Evolutionary conservation across 1,140 invertebrate genomes (phyloP), one percentile per base, ranked within the genome.

Genomic region (Leptonema lineaticorne): DNA sequence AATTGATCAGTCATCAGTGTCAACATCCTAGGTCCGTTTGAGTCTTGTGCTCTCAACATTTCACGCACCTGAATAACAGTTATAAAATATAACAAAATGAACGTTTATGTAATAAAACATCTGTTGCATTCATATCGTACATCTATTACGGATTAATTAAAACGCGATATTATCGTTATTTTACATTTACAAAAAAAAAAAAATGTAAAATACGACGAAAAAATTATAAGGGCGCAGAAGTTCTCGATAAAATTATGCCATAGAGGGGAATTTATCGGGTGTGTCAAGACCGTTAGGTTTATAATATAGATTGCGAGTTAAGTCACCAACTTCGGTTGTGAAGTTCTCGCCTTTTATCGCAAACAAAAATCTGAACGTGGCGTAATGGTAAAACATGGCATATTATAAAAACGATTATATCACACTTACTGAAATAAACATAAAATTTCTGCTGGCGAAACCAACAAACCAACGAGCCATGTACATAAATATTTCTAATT

Each of bases 1-100:
- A 94, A 94, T 85, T 94, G 92, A 80, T 94, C 91, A n/a, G 92
- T 94, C 77, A 94, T 94, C 67, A 93, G 81, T 67, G 90, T 90
- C 59, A 94, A 80, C 91, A 94, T 93, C 69, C 92, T 80, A 63
- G 92, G 89, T 72, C 92, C 92, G 79, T 94, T 94, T 1, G 90
- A 92, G 79, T 93, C 92, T 78, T 90, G 85, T 1, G 90, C 91
- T 63, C 90, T 81, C 18, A 94, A 79, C 92, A 94, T 94, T 83
- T 94, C 92, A 71, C 91, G 83, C 48, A 93, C 90, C 90, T 92
- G 69, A 8, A 11, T 24, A 63, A 22, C 33, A 46, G 9, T 45
- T 57, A 57, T 11, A 57, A 28, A 22, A 6, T 16, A 16, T 5
- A 24, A 22, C 4, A 24, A 5, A 29, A 28, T 29, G 16, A 11